Evolutionary conservation across 2,888 invertebrate genomes (phyloP), one percentile per base, ranked within the genome.

Genomic region (Mimumesa dahlbomi): DNA sequence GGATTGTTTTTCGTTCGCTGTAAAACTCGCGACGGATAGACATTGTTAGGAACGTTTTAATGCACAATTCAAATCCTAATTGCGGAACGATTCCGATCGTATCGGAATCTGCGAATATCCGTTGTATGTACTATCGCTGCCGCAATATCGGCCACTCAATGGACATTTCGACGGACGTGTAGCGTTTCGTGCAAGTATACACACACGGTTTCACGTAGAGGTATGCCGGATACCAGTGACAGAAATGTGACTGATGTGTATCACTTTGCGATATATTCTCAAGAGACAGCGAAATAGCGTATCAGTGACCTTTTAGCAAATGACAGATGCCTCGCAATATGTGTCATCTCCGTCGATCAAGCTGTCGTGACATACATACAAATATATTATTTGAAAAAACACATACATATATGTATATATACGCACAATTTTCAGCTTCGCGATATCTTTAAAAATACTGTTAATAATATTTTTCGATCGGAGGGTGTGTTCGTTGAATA

Each of bases 231-330:
- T 72, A 74, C 71, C 71, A 65, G 57, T 18, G 73, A 62, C 50
- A 52, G 64, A 75, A 77, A 74, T 72, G 62, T 64, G 56, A 59
- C 43, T 40, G 67, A 63, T 69, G 54, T 53, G 31, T 46, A 43
- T 59, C 65, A 22, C 53, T 25, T 52, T 25, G 22, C 50, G 38
- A 31, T 40, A 25, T 21, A 43, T 38, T 29, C 67, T 48, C 57
- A 34, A 45, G 58, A 54, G 62, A 72, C 54, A 68, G 68, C 19
- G 61, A 64, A 82, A 74, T 52, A 53, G 69, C 50, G 42, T 65
- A 63, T 69, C 61, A 54, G 68, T 73, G 66, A 69, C 71, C 65
- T 70, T 79, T 81, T 69, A 62, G 59, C 69, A 43, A 54, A 73
- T 70, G 74, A 66, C 68, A 65, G 65, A 5, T 7, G 19, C 7